phyloP scores from a whole-genome alignment of 2,113 vertebrate species.

The Gulo gulo region DNA sequence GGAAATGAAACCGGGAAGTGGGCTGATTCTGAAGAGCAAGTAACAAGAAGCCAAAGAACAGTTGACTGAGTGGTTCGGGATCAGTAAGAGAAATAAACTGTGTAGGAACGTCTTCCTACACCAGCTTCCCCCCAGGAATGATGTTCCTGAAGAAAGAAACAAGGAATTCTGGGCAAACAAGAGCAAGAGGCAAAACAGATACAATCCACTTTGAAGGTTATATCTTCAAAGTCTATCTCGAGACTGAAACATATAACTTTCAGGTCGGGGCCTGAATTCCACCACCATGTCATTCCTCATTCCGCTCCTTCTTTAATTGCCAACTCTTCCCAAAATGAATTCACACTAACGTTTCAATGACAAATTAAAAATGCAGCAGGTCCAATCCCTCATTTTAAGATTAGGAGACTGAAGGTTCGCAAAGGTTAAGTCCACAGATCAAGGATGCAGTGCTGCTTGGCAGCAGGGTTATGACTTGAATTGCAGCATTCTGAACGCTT shows the following conservation, averaged over 20 bases:
- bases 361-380: neutral
- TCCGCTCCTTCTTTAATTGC: neutral
- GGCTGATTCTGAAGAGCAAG: neutral
- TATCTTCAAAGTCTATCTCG: neutral
- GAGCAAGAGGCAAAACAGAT: neutral
- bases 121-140: neutral
- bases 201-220: neutral
- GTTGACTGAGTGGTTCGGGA: neutral
- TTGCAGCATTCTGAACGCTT: neutral
- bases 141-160: neutral
- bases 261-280: neutral
- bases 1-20: neutral
- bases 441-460: neutral
- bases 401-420: neutral
- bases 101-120: neutral
- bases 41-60: neutral
- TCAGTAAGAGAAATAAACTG: neutral
- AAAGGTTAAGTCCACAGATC: neutral
- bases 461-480: neutral
- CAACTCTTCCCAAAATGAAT: neutral
- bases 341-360: neutral
- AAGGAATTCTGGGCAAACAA: neutral
- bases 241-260: neutral
- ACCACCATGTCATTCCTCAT: neutral
- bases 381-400: neutral